Percentiles rank a stretch among this genome's conserved stretches.
phyloP scores from a whole-genome alignment of 2,888 invertebrate species.

The Lepidochrysops patricia region DNA sequence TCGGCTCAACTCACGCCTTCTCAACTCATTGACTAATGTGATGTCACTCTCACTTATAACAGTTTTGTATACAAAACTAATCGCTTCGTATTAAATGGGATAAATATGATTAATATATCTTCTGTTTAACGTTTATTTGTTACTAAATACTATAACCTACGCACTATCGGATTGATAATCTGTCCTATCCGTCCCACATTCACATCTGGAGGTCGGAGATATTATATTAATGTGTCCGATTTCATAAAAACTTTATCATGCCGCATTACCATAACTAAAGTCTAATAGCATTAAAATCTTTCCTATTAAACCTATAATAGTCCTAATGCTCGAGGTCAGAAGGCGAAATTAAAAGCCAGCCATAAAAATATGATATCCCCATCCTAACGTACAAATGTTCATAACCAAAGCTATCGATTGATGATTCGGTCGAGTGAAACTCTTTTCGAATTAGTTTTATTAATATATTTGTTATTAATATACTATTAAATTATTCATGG shows the following conservation, averaged over 20 bases:
- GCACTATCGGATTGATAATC: slow-evolving; percentile 7
- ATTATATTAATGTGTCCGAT: neutral
- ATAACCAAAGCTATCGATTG: neutral
- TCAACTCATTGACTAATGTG: neutral
- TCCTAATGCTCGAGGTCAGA: slow-evolving; percentile 2
- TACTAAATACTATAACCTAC: slow-evolving; percentile 1
- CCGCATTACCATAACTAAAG: slow-evolving; percentile 3
- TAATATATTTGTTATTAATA: neutral
- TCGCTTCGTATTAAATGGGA: neutral
- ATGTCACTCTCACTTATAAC: neutral
- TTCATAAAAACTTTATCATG: neutral
- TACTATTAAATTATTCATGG: neutral
- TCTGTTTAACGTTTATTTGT: neutral
- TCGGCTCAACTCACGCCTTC: neutral
- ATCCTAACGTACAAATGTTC: neutral
- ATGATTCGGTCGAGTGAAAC: neutral
- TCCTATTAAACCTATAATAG: slow-evolving; percentile 1
- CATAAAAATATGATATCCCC: neutral
- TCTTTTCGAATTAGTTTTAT: neutral
- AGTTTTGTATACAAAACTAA: neutral
- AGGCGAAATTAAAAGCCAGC: slow-evolving; percentile 4
- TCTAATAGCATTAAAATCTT: slow-evolving; percentile 10
- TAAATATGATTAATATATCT: slow-evolving; percentile 9
- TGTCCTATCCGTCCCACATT: slow-evolving; percentile 8
- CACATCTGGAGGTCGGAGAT: neutral